Percentiles rank a stretch among this genome's conserved stretches.
phyloP scores from a whole-genome alignment of 2,113 vertebrate genomes.

The Bos taurus region ARS-UCD2.0 NC_037345.1:64153001-64153500 shows the following conservation, averaged over 20 bases:
- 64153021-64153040: background rate
- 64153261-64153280: fast-evolving
- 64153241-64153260: background rate
- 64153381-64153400: background rate
- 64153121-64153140: background rate
- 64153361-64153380: background rate
- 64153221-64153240: background rate
- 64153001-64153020: background rate
- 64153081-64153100: background rate
- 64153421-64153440: background rate
- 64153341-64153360: background rate
- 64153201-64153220: background rate
- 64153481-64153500: background rate
- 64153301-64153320: background rate
- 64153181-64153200: background rate
- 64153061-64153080: background rate
- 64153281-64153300: background rate
- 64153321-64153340: background rate
- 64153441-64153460: background rate
- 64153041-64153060: background rate
- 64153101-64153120: background rate
- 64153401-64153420: no score
- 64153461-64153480: background rate
- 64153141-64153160: background rate
- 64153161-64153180: background rate